Evolutionary conservation across 2,113 vertebrate species (phyloP), one percentile per base, ranked within the genome.

Genomic region (Atherinomorus stipes): DNA sequence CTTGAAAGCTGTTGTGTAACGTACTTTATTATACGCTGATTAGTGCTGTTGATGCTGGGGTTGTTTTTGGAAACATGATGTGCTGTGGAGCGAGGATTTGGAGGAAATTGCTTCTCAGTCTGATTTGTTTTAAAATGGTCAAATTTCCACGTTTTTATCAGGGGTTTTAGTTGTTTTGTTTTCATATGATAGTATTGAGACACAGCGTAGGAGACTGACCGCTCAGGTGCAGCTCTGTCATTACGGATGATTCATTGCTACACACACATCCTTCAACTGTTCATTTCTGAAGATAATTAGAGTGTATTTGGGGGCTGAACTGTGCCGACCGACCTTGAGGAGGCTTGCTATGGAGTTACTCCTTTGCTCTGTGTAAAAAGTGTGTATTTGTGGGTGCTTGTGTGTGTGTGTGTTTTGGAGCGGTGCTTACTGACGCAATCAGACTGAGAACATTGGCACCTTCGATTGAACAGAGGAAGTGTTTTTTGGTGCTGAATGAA

Each of bases 1-100:
- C 80, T 60, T 13, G 54, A 56, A n/a, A 78, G 81, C 70, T 38
- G 62, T 75, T 88, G 72, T 84, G 38, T 85, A 80, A 84, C 71
- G 59, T 52, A 51, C 60, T 81, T 66, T 80, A 45, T 83, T 78
- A 49, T 72, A 45, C 60, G 67, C 66, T 78, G 74, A 81, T 85
- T 65, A 80, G 64, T 10, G 70, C 59, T 71, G 50, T 58, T 76
- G 60, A 74, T 77, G 71, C 67, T 47, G 64, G 28, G 6, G 6
- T 23, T 9, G 69, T 60, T 54, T n/a, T 74, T 25, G 28, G 58
- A 40, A 73, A 74, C 47, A 51, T 37, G 67, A 66, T 66, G 57
- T 3, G 0, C 23, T 21, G 62, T 68, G 49, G 72, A 69, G 71
- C 76, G 64, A 72, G 37, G 18, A 2, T 1, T 28, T 15, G 4